These are phyloP conservation scores for Dolichotis patagonum DNA, from an alignment of 2,113 vertebrate species.

Conservation along the genomic window DNA sequence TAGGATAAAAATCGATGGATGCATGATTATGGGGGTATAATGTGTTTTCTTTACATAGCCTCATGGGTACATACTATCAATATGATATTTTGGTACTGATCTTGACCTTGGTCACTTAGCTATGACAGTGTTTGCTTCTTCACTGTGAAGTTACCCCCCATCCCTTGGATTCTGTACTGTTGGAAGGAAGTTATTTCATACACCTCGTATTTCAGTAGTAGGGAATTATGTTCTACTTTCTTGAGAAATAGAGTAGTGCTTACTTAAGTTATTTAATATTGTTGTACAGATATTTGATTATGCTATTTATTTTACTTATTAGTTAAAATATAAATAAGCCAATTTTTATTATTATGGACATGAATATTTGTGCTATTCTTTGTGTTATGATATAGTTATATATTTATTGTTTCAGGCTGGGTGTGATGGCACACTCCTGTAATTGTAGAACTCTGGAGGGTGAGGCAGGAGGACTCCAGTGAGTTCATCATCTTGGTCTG, in stretches of 20 bases:
- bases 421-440: background rate
- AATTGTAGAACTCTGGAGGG: background rate
- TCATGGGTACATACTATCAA: background rate
- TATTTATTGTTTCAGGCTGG: background rate
- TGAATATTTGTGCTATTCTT: background rate
- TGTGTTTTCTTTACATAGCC: background rate
- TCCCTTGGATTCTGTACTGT: background rate
- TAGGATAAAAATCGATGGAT: background rate
- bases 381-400: background rate
- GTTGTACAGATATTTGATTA: background rate
- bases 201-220: background rate
- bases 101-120: background rate
- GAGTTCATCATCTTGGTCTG: background rate
- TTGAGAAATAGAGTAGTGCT: background rate
- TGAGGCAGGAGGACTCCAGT: background rate
- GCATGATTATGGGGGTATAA: background rate
- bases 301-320: background rate
- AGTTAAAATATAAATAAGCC: background rate
- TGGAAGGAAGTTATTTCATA: background rate
- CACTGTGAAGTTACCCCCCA: background rate
- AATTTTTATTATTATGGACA: background rate
- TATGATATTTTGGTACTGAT: background rate
- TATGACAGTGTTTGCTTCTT: background rate
- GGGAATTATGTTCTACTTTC: background rate
- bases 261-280: background rate